phyloP scores from a whole-genome alignment of 2,113 vertebrate genomes.

The Nibea coibor region DNA sequence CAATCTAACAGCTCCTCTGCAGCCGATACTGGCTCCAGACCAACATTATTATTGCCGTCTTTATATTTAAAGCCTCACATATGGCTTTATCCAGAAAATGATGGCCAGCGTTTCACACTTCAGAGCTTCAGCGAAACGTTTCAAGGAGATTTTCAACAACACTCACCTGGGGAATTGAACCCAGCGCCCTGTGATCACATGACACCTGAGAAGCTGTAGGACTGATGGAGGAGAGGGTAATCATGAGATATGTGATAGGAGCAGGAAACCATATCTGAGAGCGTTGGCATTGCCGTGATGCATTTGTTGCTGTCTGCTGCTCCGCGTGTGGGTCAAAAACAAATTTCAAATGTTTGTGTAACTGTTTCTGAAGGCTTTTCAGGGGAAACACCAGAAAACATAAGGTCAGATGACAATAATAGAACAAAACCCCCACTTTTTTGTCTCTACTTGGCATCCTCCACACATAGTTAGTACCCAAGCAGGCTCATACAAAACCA shows the following conservation, averaged over 20 bases:
- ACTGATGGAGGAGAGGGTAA: conserved; percentile 35
- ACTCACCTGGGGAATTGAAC: conserved; percentile 59
- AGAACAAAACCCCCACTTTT: neutral
- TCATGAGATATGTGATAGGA: conserved; percentile 51
- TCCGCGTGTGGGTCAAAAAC: neutral
- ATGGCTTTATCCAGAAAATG: conserved; percentile 41
- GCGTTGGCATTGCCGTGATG: conserved; percentile 1
- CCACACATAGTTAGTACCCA: conserved; percentile 4
- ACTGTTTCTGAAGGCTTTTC: neutral
- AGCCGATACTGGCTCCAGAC: conserved; percentile 42
- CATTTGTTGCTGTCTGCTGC: conserved; percentile 12
- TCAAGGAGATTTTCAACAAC: conserved; percentile 46
- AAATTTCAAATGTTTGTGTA: neutral
- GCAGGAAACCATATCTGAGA: conserved; percentile 27
- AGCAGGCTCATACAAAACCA: conserved; percentile 13
- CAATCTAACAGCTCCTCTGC: conserved; percentile 34
- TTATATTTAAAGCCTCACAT: conserved; percentile 53
- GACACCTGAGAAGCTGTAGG: conserved; percentile 54
- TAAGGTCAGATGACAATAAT: conserved; percentile 12
- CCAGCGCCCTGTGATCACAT: conserved; percentile 40
- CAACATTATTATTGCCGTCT: conserved; percentile 40
- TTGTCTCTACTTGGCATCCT: conserved; percentile 3
- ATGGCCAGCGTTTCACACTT: conserved; percentile 47
- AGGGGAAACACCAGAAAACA: neutral
- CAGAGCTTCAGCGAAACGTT: conserved; percentile 41